Conservation (phyloP, 2,888 invertebrate species). For the Candidula unifasciata region DNA sequence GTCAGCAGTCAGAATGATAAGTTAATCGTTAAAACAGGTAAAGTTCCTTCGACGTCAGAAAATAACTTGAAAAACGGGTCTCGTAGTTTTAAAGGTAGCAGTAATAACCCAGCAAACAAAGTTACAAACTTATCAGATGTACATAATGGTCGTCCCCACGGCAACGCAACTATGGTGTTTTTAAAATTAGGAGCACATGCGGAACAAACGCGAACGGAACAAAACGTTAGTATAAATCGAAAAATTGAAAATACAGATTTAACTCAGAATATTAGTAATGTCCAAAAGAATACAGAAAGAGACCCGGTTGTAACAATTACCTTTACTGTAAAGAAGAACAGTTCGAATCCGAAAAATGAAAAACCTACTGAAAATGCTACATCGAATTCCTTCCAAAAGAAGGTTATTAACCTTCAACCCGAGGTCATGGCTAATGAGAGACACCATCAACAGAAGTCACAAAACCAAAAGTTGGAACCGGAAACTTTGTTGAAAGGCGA, state of each 20-base stretch:
- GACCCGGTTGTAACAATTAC: background rate
- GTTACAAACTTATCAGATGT: no score
- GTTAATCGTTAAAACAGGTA: no score
- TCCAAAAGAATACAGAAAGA: no score
- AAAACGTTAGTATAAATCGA: background rate
- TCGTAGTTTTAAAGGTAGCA: background rate
- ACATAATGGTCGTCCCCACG: background rate
- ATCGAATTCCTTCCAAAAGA: background rate
- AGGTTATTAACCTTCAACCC: background rate
- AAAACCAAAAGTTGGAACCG: background rate
- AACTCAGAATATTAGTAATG: no score
- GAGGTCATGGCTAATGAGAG: conserved; percentile 13
- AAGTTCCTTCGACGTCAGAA: no score
- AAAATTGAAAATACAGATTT: no score
- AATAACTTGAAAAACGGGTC: no score
- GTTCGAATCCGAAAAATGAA: no score
- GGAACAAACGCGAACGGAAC: no score
- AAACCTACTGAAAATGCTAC: background rate
- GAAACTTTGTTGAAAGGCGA: background rate
- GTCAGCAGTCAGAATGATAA: no score
- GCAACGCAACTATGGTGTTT: background rate
- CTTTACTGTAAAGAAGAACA: background rate
- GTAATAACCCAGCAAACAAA: background rate
- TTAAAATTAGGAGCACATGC: no score
- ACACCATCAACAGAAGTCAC: background rate